Conservation (phyloP, 2,797 vertebrate species). For the Neosilurus mollespiculum region DNA sequence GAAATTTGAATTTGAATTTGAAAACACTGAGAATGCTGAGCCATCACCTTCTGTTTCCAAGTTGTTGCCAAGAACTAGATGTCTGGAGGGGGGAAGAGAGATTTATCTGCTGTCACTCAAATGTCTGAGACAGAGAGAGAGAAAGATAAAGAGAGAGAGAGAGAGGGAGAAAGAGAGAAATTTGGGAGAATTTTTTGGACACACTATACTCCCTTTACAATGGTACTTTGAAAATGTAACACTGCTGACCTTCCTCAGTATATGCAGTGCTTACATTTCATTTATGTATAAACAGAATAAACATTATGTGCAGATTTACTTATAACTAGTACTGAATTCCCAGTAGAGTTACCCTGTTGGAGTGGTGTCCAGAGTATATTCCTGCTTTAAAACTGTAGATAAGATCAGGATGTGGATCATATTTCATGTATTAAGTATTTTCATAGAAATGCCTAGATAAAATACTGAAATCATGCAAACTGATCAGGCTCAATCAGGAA, state of each 20-base stretch:
- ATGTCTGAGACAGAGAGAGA: not conserved
- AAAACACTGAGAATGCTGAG: not conserved
- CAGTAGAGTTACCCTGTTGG: slow-evolving; percentile 1
- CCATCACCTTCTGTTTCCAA: not conserved
- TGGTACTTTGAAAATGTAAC: not conserved
- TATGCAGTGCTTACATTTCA: no score
- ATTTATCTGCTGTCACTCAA: not conserved
- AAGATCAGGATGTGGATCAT: not conserved
- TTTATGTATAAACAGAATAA: slow-evolving; percentile 3
- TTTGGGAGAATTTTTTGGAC: not conserved
- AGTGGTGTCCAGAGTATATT: not conserved
- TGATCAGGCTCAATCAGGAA: not conserved
- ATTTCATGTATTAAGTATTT: not conserved
- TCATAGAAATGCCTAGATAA: not conserved
- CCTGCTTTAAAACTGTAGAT: not conserved
- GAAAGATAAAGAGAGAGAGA: not conserved
- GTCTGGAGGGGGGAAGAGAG: not conserved
- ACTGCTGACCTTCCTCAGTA: not conserved
- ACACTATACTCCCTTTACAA: not conserved
- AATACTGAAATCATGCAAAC: not conserved
- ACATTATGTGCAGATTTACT: not conserved
- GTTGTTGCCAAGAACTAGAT: slow-evolving; percentile 9
- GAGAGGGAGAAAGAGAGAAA: not conserved
- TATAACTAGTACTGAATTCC: not conserved
- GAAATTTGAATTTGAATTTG: no score